These are phyloP conservation scores for Helleia helle DNA, from an alignment of 2,888 invertebrate genomes.

Conservation along the genomic window DNA sequence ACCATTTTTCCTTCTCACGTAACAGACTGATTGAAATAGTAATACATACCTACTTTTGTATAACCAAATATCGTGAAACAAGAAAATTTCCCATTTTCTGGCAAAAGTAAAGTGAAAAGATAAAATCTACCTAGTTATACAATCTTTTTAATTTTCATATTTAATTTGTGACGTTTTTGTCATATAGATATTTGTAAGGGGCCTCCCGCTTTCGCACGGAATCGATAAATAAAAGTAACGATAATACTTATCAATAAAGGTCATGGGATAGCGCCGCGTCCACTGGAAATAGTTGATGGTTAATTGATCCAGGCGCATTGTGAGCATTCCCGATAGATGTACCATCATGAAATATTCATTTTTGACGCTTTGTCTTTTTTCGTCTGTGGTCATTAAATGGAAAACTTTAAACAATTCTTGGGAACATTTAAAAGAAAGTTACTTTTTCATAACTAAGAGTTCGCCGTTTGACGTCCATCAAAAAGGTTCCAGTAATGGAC, in stretches of 20 bases:
- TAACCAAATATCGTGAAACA: too few relatives aligned
- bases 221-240: slow-evolving; percentile 16
- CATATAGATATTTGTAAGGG: too few relatives aligned
- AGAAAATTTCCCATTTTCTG: too few relatives aligned
- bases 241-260: slow-evolving; percentile 23
- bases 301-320: slow-evolving; percentile 47
- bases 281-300: slow-evolving; percentile 38
- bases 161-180: too few relatives aligned
- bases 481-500: too few relatives aligned
- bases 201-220: neutral
- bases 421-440: neutral
- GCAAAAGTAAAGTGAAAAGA: too few relatives aligned
- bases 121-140: too few relatives aligned
- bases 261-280: slow-evolving; percentile 30
- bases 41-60: too few relatives aligned
- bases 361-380: slow-evolving; percentile 34
- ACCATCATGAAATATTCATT: slow-evolving; percentile 47
- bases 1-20: too few relatives aligned
- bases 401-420: slow-evolving; percentile 4
- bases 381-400: slow-evolving; percentile 17
- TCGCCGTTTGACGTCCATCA: too few relatives aligned
- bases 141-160: too few relatives aligned
- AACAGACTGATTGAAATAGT: too few relatives aligned
- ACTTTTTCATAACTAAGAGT: neutral
- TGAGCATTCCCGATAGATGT: slow-evolving; percentile 40